Evolutionary conservation across 2,113 vertebrate genomes (phyloP), one percentile per base, ranked within the genome.

Genomic region (Parotia lawesii): DNA sequence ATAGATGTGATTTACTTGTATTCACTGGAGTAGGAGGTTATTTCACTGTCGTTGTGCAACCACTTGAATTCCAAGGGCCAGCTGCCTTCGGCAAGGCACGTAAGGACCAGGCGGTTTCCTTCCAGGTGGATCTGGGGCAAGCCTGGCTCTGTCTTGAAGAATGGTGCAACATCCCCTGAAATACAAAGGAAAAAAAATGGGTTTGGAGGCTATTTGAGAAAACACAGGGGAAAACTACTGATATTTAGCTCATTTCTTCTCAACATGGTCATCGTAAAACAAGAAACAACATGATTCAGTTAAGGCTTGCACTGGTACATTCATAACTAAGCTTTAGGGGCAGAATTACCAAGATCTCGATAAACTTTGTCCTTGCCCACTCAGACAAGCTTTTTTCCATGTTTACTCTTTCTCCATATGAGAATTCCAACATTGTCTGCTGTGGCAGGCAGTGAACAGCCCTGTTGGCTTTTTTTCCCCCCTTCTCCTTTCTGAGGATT

Each of bases 51-150:
- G 24, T 99, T 98, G 67, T 78, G 97, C 11, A 97, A 97, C 99
- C 99, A 99, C 95, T 98, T 98, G 95, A 99, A 99, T 97, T 99
- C 98, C 97, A 99, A 94, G 37, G 99, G 99, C 99, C 99, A 99
- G 97, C 99, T 99, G 89, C 99, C 99, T 96, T 99, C 99, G 0
- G 98, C 99, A 80, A 99, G 98, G 96, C 99, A 99, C 29, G 98
- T 99, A 79, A 99, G 97, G 8, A 99, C 98, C 8, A 99, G 98
- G 12, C 99, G 97, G 93, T 99, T 99, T 70, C 99, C 99, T 92
- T 99, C 99, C 97, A 99, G 87, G 80, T 98, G 97, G 10, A 67
- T 96, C 97, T 98, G 98, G 6, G 98, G 97, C 51, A 97, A 92
- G 73, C 98, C 98, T 2, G 98, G 98, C 3, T 98, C 98, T 4